Evolutionary conservation across 1,140 invertebrate genomes (phyloP).

Genomic region (Bombus difficillimus): DNA sequence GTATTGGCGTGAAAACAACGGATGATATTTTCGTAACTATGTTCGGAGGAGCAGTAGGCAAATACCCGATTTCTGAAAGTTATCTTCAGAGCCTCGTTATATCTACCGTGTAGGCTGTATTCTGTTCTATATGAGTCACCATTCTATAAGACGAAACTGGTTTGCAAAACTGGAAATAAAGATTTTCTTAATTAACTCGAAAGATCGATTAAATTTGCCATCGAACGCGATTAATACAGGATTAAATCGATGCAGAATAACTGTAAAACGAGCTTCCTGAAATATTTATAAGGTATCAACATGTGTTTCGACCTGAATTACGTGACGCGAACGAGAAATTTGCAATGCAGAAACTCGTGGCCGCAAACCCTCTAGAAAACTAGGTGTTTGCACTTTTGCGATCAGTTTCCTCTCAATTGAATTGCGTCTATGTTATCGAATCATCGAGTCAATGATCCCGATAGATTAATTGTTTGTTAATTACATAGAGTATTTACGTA

Average conservation of each 20-base stretch:
- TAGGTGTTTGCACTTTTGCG: conserved; percentile 14
- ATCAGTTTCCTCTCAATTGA: neutral
- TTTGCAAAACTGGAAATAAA: neutral
- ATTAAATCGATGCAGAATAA: neutral
- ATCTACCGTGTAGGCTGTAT: neutral
- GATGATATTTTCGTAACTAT: conserved; percentile 30
- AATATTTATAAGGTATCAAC: conserved; percentile 15
- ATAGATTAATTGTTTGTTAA: conserved; percentile 9
- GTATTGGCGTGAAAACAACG: conserved; percentile 29
- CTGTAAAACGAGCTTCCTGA: neutral
- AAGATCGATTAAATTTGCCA: neutral
- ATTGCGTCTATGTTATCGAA: neutral
- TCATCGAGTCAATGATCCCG: neutral
- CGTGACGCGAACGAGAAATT: neutral
- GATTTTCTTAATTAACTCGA: neutral
- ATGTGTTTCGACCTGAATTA: neutral
- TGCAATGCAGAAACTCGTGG: neutral
- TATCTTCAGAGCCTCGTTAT: too few species aligned
- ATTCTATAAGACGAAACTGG: too few species aligned
- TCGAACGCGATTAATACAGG: neutral
- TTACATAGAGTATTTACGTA: neutral
- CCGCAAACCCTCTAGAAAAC: neutral
- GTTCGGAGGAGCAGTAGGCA: neutral
- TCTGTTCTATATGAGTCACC: too few species aligned
- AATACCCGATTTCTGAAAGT: neutral